Percentiles rank a stretch among this genome's conserved stretches.
Conservation (phyloP, 2,797 vertebrate species). For the Paratrypauchen microcephalus region DNA sequence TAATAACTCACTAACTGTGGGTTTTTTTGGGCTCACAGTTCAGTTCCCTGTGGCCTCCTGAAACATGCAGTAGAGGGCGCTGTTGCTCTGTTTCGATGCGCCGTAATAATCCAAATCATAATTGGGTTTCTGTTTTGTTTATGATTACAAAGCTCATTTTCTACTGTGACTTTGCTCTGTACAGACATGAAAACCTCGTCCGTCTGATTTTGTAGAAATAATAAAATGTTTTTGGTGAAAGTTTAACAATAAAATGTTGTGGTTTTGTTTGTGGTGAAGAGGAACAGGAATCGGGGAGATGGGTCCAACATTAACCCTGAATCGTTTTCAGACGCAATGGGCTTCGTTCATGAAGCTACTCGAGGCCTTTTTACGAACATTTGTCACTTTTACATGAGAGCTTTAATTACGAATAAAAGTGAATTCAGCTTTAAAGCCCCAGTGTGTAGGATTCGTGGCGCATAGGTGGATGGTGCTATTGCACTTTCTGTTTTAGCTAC, state of each 20-base stretch:
- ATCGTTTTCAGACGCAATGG: too few species aligned
- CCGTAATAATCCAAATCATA: too few species aligned
- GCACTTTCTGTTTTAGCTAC: too few species aligned
- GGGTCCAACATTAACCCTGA: too few species aligned
- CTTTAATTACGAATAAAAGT: too few species aligned
- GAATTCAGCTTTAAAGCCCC: too few species aligned
- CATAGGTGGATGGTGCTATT: too few species aligned
- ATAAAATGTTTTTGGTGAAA: slow-evolving; percentile 9
- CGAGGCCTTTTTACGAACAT: too few species aligned
- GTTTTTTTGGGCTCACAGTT: not conserved
- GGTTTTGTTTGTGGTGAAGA: not conserved
- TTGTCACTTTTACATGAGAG: too few species aligned
- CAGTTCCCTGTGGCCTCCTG: too few species aligned
- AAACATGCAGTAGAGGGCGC: not conserved
- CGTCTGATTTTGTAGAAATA: slow-evolving; percentile 7
- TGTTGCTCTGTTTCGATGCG: slow-evolving; percentile 37
- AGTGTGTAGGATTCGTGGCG: too few species aligned
- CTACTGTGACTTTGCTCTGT: slow-evolving; percentile 1
- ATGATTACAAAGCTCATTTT: slow-evolving; percentile 71
- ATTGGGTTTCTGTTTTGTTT: slow-evolving; percentile 3
- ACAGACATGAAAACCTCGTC: slow-evolving; percentile 43
- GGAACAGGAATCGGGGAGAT: not conserved
- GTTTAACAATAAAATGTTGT: not conserved
- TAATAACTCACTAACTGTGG: not conserved
- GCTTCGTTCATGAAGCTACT: too few species aligned